phyloP scores from a whole-genome alignment of 2,113 vertebrate species.

The Agapornis roseicollis region DNA sequence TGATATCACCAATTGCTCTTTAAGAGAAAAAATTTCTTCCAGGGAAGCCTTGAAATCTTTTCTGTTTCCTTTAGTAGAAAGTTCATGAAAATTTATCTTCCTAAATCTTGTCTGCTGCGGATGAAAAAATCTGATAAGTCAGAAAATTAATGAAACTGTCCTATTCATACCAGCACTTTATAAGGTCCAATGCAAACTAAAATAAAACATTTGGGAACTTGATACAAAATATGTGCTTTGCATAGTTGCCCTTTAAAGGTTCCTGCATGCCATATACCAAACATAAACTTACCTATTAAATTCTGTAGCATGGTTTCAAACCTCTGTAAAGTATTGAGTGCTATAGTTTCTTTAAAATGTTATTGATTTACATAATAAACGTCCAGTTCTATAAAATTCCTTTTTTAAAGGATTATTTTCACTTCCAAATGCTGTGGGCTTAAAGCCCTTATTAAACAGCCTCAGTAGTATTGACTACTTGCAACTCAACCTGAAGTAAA shows the following conservation, averaged over 20 bases:
- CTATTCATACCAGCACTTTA: neutral
- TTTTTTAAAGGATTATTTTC: neutral
- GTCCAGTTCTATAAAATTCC: neutral
- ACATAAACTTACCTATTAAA: neutral
- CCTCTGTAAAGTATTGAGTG: neutral
- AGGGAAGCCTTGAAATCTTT: neutral
- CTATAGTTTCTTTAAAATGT: neutral
- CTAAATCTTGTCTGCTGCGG: neutral
- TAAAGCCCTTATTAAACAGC: neutral
- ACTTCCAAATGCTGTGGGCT: neutral
- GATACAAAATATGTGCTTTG: neutral
- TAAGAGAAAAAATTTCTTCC: neutral
- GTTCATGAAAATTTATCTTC: neutral
- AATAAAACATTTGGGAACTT: neutral
- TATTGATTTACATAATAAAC: neutral
- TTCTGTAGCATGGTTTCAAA: neutral
- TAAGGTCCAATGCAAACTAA: neutral
- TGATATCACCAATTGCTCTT: neutral
- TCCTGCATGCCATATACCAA: neutral
- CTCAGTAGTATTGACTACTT: neutral
- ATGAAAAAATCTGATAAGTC: neutral
- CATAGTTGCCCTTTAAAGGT: neutral
- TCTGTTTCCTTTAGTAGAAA: neutral
- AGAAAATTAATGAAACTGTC: neutral
- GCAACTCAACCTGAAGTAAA: neutral